Percentiles rank a stretch among this genome's conserved stretches.
Evolutionary conservation across 2,797 vertebrate species (phyloP).

Genomic region (Myotis vivesi): DNA sequence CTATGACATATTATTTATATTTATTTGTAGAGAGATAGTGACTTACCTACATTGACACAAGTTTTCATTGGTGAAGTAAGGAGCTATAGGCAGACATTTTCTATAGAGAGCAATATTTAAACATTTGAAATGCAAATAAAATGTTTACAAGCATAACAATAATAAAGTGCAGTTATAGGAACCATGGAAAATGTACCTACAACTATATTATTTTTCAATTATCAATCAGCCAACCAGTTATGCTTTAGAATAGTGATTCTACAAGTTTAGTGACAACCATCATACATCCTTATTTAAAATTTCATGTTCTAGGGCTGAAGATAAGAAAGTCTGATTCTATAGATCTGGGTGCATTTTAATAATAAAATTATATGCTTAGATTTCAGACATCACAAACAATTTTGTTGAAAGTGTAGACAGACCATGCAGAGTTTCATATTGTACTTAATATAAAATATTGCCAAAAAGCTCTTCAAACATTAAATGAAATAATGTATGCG

Average conservation of each 20-base stretch:
- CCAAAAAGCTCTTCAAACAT: background rate
- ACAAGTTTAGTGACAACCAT: background rate
- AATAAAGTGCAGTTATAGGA: background rate
- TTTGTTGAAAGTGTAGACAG: background rate
- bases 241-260: background rate
- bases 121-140: constrained; percentile 7
- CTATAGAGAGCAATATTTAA: background rate
- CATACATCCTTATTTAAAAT: background rate
- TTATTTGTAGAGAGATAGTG: background rate
- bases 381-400: background rate
- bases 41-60: background rate
- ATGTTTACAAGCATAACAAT: background rate
- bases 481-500: background rate
- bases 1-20: background rate
- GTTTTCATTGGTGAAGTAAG: background rate
- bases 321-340: background rate
- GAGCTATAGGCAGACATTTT: background rate
- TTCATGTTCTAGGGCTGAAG: background rate
- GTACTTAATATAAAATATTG: background rate
- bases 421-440: background rate
- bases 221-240: background rate
- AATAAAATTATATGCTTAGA: background rate
- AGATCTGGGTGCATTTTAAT: background rate
- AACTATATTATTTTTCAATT: background rate
- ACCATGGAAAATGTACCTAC: background rate